A percentile compares a stretch with the other conserved stretches of the same genome.
phyloP scores from a whole-genome alignment of 2,113 vertebrate species.

The Recurvirostra avosetta region DNA sequence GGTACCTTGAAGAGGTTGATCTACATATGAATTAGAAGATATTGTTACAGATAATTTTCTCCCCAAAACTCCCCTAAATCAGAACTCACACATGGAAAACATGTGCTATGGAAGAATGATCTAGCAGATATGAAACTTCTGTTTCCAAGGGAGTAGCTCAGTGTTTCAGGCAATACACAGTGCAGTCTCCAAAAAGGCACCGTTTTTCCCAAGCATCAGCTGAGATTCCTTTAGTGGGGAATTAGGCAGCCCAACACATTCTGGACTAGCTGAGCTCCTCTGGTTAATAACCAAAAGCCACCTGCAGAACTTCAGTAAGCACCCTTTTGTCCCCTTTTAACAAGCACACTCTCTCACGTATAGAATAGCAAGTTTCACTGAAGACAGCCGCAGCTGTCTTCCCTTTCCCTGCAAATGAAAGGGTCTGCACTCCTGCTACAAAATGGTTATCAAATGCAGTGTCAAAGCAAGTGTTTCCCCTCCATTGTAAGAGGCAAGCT shows the following conservation, averaged over 20 bases:
- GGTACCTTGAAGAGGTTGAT: constrained; percentile 26
- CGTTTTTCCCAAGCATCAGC: constrained; percentile 23
- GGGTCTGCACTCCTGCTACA: constrained; percentile 76
- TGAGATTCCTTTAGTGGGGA: constrained; percentile 48
- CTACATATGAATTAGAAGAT: constrained; percentile 52
- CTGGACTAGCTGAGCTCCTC: constrained; percentile 69
- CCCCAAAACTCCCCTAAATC: not conserved
- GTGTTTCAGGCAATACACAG: not conserved
- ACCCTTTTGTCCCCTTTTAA: constrained; percentile 68
- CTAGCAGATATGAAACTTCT: constrained; percentile 44
- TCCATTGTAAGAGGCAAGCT: constrained; percentile 74
- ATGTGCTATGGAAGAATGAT: not conserved
- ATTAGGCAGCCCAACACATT: constrained; percentile 69
- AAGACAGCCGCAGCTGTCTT: constrained; percentile 81
- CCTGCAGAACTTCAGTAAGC: constrained; percentile 79
- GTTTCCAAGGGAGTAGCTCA: constrained; percentile 34
- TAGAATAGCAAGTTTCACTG: constrained; percentile 74
- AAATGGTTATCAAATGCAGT: constrained; percentile 77
- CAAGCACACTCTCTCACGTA: constrained; percentile 65
- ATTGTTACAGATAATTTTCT: not conserved
- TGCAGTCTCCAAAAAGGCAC: not conserved
- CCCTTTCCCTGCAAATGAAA: constrained; percentile 78
- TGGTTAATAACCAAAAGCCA: constrained; percentile 77
- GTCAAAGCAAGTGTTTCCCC: constrained; percentile 78
- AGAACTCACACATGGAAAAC: constrained; percentile 7